Evolutionary conservation across 2,888 invertebrate species (phyloP).

Genomic region (Rotaria sp.): DNA sequence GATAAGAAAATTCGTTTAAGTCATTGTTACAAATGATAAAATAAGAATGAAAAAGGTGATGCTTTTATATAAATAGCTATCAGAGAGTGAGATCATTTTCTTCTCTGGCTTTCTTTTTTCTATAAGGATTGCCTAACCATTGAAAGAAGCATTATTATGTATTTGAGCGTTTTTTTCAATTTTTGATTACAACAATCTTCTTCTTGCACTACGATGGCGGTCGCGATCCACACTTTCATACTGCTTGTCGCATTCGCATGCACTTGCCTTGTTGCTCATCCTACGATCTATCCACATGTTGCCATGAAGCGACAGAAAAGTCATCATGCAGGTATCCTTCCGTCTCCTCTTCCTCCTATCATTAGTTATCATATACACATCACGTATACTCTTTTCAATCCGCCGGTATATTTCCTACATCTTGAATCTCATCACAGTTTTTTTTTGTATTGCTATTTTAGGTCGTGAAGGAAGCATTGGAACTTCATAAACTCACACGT

Average conservation of each 20-base stretch:
- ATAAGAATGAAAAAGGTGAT: background rate
- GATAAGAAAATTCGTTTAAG: background rate
- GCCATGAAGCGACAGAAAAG: background rate
- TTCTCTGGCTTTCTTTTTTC: background rate
- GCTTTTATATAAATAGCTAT: background rate
- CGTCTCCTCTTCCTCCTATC: background rate
- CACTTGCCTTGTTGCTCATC: background rate
- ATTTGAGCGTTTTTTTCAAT: background rate
- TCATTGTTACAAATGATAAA: background rate
- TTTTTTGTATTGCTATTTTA: background rate
- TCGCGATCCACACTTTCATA: background rate
- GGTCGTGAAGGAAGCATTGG: background rate
- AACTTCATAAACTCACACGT: background rate
- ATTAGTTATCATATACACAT: slow-evolving; percentile 14
- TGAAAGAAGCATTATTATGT: background rate
- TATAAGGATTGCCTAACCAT: too few species aligned
- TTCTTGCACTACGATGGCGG: background rate
- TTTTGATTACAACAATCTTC: background rate
- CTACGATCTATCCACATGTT: background rate
- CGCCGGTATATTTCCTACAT: background rate
- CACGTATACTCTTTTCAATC: background rate
- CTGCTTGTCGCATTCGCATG: background rate
- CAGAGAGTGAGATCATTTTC: background rate
- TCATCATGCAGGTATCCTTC: background rate
- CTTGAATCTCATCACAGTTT: background rate